Evolutionary conservation across 1,140 invertebrate genomes (phyloP).

Genomic region (Halictus rubicundus): DNA sequence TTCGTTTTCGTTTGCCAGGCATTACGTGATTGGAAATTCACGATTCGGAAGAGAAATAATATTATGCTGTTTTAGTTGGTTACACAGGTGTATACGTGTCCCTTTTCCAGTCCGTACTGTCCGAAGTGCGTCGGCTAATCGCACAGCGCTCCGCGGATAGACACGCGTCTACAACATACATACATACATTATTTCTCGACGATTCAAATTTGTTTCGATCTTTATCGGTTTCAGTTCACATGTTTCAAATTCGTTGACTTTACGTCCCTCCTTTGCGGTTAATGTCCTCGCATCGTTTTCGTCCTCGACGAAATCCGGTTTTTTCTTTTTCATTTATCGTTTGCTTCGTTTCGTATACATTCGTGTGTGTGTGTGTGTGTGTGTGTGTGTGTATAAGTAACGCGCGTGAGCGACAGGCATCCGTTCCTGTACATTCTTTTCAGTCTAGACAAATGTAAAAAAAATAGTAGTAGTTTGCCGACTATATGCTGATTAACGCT

Average conservation of each 20-base stretch:
- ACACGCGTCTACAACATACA: too few species aligned
- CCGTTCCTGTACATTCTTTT: neutral
- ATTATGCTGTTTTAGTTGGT: neutral
- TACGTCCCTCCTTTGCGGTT: too few species aligned
- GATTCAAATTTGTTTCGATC: neutral
- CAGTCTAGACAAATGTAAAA: neutral
- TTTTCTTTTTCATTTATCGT: too few species aligned
- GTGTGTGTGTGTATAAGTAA: too few species aligned
- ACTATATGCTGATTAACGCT: neutral
- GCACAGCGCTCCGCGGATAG: too few species aligned
- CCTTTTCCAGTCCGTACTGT: too few species aligned
- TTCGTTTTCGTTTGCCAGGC: conserved; percentile 13
- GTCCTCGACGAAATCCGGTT: too few species aligned
- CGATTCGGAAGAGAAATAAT: neutral
- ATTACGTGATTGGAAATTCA: neutral
- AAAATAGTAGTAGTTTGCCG: neutral
- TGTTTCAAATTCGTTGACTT: too few species aligned
- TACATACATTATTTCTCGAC: neutral
- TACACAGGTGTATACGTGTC: neutral
- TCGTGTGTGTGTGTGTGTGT: too few species aligned
- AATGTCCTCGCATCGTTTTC: too few species aligned
- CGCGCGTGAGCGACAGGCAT: neutral
- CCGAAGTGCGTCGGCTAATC: neutral
- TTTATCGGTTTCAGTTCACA: neutral
- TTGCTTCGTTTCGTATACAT: neutral